These are phyloP conservation scores for Camelus dromedarius DNA, from an alignment of 2,113 vertebrate species.

Conservation along the genomic window DNA sequence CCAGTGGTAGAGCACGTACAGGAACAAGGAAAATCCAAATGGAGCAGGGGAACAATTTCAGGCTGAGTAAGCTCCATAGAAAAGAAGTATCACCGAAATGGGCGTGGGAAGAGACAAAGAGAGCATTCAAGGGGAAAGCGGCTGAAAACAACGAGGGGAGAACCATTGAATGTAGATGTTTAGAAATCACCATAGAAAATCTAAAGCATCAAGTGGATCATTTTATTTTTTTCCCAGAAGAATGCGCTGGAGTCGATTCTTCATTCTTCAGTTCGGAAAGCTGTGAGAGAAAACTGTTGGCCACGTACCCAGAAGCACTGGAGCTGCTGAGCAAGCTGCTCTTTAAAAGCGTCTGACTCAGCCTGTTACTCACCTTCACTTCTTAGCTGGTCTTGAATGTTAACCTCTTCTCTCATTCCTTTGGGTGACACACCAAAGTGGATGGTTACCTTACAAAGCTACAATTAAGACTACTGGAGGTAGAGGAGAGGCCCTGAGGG, in stretches of 20 bases:
- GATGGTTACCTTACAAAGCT: neutral
- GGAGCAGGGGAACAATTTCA: neutral
- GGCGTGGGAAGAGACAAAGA: neutral
- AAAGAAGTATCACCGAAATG: neutral
- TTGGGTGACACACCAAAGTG: neutral
- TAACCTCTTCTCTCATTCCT: conserved; percentile 14
- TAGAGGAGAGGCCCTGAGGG: neutral
- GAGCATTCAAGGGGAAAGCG: neutral
- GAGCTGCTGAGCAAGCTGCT: neutral
- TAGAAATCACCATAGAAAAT: neutral
- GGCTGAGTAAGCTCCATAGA: neutral
- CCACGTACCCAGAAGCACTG: neutral
- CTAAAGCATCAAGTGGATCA: neutral
- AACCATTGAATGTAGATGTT: neutral
- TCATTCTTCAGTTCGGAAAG: neutral
- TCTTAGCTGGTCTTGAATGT: neutral
- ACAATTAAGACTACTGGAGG: neutral
- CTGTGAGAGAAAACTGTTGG: neutral
- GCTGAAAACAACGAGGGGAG: neutral
- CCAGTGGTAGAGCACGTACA: neutral
- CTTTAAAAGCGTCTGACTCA: neutral
- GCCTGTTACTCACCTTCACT: neutral
- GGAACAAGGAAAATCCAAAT: neutral
- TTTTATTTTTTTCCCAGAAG: neutral
- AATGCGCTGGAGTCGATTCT: neutral